Conservation (phyloP, 2,888 invertebrate genomes). For the Parnassius orleans region DNA sequence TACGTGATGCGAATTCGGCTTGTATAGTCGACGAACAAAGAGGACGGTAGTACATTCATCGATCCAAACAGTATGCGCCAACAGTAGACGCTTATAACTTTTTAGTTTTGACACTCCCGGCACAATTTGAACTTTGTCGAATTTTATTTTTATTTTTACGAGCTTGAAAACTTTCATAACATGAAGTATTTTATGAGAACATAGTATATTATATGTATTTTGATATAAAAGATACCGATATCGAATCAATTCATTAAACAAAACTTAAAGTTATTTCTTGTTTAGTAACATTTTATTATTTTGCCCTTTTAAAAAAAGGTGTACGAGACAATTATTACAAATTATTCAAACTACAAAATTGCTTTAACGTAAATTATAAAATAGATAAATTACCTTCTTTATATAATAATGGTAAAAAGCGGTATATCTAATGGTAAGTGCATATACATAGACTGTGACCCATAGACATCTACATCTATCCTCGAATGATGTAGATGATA, state of each 20-base stretch:
- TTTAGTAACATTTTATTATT: too few relatives aligned
- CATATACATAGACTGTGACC: too few relatives aligned
- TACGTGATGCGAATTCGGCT: constrained; percentile 80
- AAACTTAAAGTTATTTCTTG: neutral
- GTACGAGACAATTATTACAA: too few relatives aligned
- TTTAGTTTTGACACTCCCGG: constrained; percentile 44
- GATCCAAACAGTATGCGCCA: constrained; percentile 58
- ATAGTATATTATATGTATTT: neutral
- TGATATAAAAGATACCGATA: too few relatives aligned
- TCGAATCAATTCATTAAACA: neutral
- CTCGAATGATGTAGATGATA: too few relatives aligned
- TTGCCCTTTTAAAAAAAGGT: too few relatives aligned
- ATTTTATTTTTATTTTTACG: constrained; percentile 75
- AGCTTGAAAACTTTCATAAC: constrained; percentile 72
- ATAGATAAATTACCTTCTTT: too few relatives aligned
- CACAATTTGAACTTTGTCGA: constrained; percentile 70
- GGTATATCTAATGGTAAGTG: too few relatives aligned
- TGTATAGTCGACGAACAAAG: constrained; percentile 75
- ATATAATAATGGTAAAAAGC: too few relatives aligned
- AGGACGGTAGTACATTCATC: constrained; percentile 58
- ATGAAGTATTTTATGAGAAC: constrained; percentile 57
- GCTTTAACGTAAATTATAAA: too few relatives aligned
- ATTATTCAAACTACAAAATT: too few relatives aligned
- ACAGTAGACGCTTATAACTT: constrained; percentile 59
- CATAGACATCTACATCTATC: too few relatives aligned